Conservation (phyloP, 2,888 invertebrate species). For the Ophion costatus region DNA sequence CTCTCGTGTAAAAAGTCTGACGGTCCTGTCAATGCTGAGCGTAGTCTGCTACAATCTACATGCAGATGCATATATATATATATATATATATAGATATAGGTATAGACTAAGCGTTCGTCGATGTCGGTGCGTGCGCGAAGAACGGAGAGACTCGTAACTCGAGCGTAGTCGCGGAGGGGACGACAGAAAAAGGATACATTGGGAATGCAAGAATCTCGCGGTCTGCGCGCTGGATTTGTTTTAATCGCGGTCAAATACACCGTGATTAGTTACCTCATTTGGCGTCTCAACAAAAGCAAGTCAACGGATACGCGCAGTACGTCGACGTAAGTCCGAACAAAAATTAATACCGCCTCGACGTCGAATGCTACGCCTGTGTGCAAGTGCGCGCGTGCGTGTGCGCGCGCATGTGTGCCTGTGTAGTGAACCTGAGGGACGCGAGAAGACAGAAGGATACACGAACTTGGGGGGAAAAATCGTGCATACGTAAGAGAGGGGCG, state of each 20-base stretch:
- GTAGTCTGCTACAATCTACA: constrained; percentile 6
- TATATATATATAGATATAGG: neutral
- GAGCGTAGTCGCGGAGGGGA: neutral
- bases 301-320: constrained; percentile 36
- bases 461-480: constrained; percentile 23
- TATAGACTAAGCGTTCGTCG: neutral
- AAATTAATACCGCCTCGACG: constrained; percentile 18
- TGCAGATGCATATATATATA: neutral
- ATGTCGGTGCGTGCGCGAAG: constrained; percentile 20
- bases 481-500: constrained; percentile 42
- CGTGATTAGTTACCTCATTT: constrained; percentile 73
- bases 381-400: neutral
- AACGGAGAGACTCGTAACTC: constrained; percentile 3
- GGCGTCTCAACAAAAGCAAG: constrained; percentile 69
- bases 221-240: constrained; percentile 73
- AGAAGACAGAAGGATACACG: constrained; percentile 7
- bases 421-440: neutral
- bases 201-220: constrained; percentile 71
- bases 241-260: constrained; percentile 78
- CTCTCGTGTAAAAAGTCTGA: neutral
- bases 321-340: constrained; percentile 21
- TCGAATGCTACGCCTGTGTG: constrained; percentile 10
- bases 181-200: constrained; percentile 23
- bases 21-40: constrained; percentile 10
- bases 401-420: constrained; percentile 14